phyloP scores from a whole-genome alignment of 2,797 vertebrate genomes.

The Sebastes itinus region DNA sequence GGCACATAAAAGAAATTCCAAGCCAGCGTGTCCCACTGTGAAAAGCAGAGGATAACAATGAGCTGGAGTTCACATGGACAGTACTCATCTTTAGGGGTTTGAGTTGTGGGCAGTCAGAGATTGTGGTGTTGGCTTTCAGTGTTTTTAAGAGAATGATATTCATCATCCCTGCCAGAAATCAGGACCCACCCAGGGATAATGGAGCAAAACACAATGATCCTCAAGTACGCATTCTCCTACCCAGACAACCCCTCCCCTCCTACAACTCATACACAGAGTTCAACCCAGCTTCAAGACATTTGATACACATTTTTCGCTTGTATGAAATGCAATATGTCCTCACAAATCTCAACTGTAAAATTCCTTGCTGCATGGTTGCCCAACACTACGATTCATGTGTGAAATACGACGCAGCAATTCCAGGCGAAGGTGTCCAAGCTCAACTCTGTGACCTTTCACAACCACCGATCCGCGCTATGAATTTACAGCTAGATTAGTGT shows the following conservation, averaged over 20 bases:
- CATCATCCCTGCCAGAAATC: constrained; percentile 51
- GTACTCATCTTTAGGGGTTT: constrained; percentile 27
- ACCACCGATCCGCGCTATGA: constrained; percentile 19
- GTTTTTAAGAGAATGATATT: constrained; percentile 55
- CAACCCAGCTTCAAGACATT: constrained; percentile 9
- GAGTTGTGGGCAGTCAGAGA: constrained; percentile 36
- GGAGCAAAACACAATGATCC: constrained; percentile 39
- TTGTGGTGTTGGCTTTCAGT: constrained; percentile 38
- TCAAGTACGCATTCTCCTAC: not conserved
- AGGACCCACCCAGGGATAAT: constrained; percentile 60
- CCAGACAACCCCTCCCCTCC: not conserved
- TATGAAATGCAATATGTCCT: constrained; percentile 48
- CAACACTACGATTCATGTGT: constrained; percentile 11
- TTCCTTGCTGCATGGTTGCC: constrained; percentile 6
- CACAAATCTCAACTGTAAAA: constrained; percentile 40
- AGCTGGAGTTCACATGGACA: constrained; percentile 17
- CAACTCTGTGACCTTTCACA: constrained; percentile 46
- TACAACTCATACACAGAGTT: not conserved
- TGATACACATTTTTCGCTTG: constrained; percentile 21
- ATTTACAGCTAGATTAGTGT: constrained; percentile 66
- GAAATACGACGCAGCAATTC: constrained; percentile 44
- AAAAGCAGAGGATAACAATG: constrained; percentile 7
- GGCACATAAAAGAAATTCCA: constrained; percentile 24
- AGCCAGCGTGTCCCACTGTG: constrained; percentile 1
- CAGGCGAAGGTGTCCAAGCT: constrained; percentile 37